Evolutionary conservation across 2,797 vertebrate species (phyloP).

Genomic region (Tenualosa ilisha): DNA sequence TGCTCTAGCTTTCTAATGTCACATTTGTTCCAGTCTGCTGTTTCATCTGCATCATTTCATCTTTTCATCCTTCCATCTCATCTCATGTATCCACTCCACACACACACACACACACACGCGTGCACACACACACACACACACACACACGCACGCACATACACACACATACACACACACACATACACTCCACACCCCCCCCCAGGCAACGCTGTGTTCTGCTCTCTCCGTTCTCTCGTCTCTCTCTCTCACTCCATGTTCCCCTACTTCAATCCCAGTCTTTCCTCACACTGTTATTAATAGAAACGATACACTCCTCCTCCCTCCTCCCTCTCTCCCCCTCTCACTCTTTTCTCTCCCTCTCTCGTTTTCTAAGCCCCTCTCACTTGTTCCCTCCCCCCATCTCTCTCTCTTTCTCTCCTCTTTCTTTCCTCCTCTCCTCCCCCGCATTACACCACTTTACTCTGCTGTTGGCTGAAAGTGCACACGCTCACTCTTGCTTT

Average conservation of each 20-base stretch:
- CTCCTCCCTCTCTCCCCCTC: background rate
- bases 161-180: no score
- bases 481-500: conserved; percentile 6
- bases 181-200: background rate
- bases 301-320: background rate
- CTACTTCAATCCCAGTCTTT: conserved; percentile 6
- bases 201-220: background rate
- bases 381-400: background rate
- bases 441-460: conserved; percentile 33
- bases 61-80: conserved; percentile 11
- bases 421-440: conserved; percentile 22
- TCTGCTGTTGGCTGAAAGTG: conserved; percentile 22
- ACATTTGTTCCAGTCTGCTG: conserved; percentile 12
- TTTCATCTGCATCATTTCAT: conserved; percentile 22
- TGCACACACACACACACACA: background rate
- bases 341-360: background rate
- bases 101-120: conserved; percentile 7
- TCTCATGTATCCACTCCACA: conserved; percentile 1
- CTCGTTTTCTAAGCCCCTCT: conserved; percentile 15
- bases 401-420: background rate
- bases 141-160: background rate
- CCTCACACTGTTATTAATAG: conserved; percentile 19
- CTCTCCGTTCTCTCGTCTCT: background rate
- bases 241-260: conserved; percentile 16
- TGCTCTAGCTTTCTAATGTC: conserved; percentile 14